Evolutionary conservation across 2,797 vertebrate species (phyloP), one percentile per base, ranked within the genome.

Genomic region (Scomberomorus guttatus): DNA sequence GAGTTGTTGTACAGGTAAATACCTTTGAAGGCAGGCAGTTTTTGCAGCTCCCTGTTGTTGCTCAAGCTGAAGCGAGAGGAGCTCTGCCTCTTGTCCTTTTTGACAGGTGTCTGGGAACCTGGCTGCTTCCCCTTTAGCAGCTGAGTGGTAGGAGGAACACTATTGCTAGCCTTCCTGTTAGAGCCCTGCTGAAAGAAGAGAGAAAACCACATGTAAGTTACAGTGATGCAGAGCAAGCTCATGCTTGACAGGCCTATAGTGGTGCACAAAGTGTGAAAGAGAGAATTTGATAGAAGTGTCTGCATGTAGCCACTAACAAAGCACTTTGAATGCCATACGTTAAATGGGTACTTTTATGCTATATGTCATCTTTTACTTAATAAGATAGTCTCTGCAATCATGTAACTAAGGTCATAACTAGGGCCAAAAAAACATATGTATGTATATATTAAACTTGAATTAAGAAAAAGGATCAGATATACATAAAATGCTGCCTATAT

Each of bases 31-130:
- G 97, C 96, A 0, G 97, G 96, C 75, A 99, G 96, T 90, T 99
- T 99, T 77, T 99, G 98, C 57, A 99, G 97, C 91, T 99, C 98
- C 84, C 98, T 94, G 87, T 97, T 99, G 95, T 95, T 99, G 95
- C 96, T 98, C 90, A 97, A 89, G 75, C 95, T 98, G 92, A 98
- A 97, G 77, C 97, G 95, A 79, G 97, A 98, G 55, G 97, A 98
- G 91, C 95, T 98, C 82, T 97, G 97, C 17, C 97, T 96, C 86
- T 97, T 99, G 88, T 99, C 98, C 87, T 98, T 99, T 94, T 98
- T 99, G 91, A 95, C 90, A 77, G 94, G 87, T 68, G 96, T 93
- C 90, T 97, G 97, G 54, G 96, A 93, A 84, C 93, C 90, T 60
- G 96, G 92, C 94, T 96, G 96, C 93, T 99, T 99, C 84, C 96